Evolutionary conservation across 2,888 invertebrate species (phyloP), one percentile per base, ranked within the genome.

Genomic region (Agonum fuliginosum): DNA sequence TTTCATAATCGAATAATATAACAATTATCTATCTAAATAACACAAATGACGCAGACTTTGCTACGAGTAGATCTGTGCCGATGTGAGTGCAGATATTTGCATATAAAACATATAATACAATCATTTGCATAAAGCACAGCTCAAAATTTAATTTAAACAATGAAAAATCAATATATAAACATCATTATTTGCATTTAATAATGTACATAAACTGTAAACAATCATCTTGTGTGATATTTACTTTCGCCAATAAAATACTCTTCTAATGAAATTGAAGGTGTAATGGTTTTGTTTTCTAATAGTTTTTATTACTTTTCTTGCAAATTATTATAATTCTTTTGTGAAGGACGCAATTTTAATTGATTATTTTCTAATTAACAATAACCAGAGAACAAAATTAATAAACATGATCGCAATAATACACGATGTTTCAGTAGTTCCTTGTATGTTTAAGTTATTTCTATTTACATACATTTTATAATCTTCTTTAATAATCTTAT

Each of bases 1-100:
- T 73, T 73, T 58, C 73, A 73, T 73, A 72, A 72, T 72, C 71
- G 71, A 72, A 72, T 72, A 72, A 67, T 67, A 67, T 67, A 46
- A 70, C 69, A 70, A 70, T 70, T 70, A 48, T 41, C 10, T 70
- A 22, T 43, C 24, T 70, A 70, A 70, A 70, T 70, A 67, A 41
- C 67, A 67, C 6, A 37, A 37, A 67, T 67, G 67, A 67, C 67
- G 41, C 22, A 70, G 34, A 46, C 10, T 27, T 2, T n/a, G 14
- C 27, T 12, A 22, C n/a, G n/a, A n/a, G n/a, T n/a, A n/a, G 24
- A 46, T 22, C 46, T 46, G 22, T 46, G 70, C 27, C 46, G 22
- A 30, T 30, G 27, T 62, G 17, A 62, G 62, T 30, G 10, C 20
- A 20, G 41, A 67, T 22, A 67, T 67, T 67, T 37, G 20, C 37